Evolutionary conservation across 2,113 vertebrate species (phyloP).

Genomic region (Vimba vimba): DNA sequence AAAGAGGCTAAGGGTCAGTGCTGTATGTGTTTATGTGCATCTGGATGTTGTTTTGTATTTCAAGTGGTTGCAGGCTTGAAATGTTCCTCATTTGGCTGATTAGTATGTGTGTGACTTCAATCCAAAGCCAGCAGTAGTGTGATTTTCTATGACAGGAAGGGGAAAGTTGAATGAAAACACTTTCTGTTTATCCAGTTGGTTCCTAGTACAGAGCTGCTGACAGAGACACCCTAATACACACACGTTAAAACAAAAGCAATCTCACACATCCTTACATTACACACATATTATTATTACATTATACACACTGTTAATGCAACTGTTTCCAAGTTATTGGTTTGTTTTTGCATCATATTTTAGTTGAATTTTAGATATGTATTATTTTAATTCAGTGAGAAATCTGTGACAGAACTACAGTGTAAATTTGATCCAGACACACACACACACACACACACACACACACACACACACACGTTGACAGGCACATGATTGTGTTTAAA

Average conservation of each 20-base stretch:
- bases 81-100: not conserved
- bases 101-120: not conserved
- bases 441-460: slow-evolving; percentile 9
- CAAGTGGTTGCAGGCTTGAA: too few relatives aligned
- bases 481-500: slow-evolving; percentile 49
- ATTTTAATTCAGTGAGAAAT: slow-evolving; percentile 27
- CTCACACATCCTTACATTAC: slow-evolving; percentile 9
- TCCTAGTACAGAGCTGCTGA: slow-evolving; percentile 31
- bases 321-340: slow-evolving; percentile 57
- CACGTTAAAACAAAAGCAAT: not conserved
- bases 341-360: slow-evolving; percentile 48
- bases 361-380: not conserved
- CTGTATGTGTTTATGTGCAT: not conserved
- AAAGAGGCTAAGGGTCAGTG: not conserved
- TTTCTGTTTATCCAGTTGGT: slow-evolving; percentile 55
- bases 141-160: slow-evolving; percentile 43
- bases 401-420: not conserved
- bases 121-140: slow-evolving; percentile 39
- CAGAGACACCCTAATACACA: not conserved
- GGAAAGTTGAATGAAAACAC: slow-evolving; percentile 49
- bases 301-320: slow-evolving; percentile 15
- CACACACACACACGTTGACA: slow-evolving; percentile 32
- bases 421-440: slow-evolving; percentile 10
- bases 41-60: not conserved
- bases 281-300: not conserved